Evolutionary conservation across 1,140 invertebrate species (phyloP).

Genomic region (Metopolophium dirhodum): DNA sequence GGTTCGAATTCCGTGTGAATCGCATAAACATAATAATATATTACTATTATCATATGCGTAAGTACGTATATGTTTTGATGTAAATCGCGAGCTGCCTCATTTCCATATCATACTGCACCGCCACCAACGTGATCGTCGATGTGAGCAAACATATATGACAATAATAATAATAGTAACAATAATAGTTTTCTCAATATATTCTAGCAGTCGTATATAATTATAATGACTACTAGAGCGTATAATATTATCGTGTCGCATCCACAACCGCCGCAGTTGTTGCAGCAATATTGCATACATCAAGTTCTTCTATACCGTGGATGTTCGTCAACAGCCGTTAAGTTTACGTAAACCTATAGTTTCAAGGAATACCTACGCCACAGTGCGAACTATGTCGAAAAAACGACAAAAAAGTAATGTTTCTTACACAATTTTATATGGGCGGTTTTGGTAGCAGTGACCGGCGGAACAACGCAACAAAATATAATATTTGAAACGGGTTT

Average conservation of each 20-base stretch:
- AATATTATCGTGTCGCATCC: background rate
- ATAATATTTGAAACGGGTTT: background rate
- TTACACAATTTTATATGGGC: too few relatives aligned
- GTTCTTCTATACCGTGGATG: too few relatives aligned
- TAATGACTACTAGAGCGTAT: background rate
- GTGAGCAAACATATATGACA: background rate
- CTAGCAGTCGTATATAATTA: background rate
- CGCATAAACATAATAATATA: background rate
- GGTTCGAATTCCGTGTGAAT: background rate
- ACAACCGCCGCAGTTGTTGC: background rate
- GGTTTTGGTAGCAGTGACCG: too few relatives aligned
- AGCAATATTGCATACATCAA: too few relatives aligned
- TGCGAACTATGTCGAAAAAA: too few relatives aligned
- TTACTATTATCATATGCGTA: background rate
- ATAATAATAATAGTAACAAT: background rate
- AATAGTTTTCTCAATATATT: background rate
- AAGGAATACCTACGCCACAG: too few relatives aligned
- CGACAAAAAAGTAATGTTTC: too few relatives aligned
- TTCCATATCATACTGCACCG: background rate
- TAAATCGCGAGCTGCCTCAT: background rate
- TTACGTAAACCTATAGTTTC: too few relatives aligned
- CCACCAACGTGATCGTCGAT: background rate
- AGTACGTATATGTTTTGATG: background rate
- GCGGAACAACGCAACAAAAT: too few relatives aligned
- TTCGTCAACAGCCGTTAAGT: too few relatives aligned